These are phyloP conservation scores for Parnassius apollo DNA, from an alignment of 2,888 invertebrate species.

Conservation along the genomic window DNA sequence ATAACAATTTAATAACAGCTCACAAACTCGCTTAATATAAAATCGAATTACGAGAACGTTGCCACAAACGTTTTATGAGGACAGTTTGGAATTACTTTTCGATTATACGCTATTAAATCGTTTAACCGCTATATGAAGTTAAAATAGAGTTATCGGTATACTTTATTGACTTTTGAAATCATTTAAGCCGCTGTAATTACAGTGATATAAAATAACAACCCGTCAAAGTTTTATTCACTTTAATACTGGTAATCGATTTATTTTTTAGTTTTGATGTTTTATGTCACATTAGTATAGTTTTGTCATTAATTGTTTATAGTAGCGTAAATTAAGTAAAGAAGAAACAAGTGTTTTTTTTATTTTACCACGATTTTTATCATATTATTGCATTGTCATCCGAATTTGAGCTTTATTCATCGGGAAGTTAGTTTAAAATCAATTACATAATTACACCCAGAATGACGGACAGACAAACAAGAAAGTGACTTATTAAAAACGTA, in stretches of 20 bases:
- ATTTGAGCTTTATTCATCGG: too few relatives aligned
- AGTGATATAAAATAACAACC: background rate
- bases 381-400: too few relatives aligned
- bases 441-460: too few relatives aligned
- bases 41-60: conserved; percentile 7
- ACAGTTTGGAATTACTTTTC: background rate
- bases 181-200: conserved; percentile 2
- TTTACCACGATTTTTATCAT: too few relatives aligned
- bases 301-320: too few relatives aligned
- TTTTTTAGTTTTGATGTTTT: background rate
- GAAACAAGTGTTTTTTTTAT: too few relatives aligned
- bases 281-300: too few relatives aligned
- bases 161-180: conserved; percentile 14
- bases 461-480: too few relatives aligned
- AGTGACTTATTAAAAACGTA: too few relatives aligned
- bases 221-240: background rate
- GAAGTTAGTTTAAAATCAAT: too few relatives aligned
- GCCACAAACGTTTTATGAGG: conserved; percentile 1
- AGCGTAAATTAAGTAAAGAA: too few relatives aligned
- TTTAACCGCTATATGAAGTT: conserved; percentile 3
- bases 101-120: conserved; percentile 1
- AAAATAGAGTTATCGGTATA: conserved; percentile 5
- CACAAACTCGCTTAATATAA: background rate
- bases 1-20: conserved; percentile 21
- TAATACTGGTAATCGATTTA: background rate